Base-by-base conservation (phyloP, 2,113 vertebrate genomes). In the Turdus rufiventris region DNA sequence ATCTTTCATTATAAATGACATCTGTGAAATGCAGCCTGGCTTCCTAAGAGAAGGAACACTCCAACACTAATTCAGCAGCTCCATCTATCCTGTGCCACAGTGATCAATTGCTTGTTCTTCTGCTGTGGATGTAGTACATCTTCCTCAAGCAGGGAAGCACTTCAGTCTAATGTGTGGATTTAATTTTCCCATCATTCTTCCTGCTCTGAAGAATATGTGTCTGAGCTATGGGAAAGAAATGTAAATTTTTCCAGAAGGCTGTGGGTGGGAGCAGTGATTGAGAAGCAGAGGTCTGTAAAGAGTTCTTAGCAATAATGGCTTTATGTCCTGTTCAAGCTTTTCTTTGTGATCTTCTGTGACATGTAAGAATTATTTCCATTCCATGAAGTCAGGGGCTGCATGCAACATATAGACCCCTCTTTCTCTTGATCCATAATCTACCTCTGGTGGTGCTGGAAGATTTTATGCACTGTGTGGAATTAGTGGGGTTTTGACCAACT, bases 141-240 rank as follows among this genome's bases (percentile, higher is more conserved):
- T 89, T 88, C 14, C 71, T 79, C 0, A 0, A 82, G 63, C 77
- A 58, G 61, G 8, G 40, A 81, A 84, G 42, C 50, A 9, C 81
- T 92, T 93, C 9, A 91, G 50, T 79, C 58, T 91, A 85, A 94
- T n/a, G 36, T 29, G 74, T 56, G 71, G 23, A 24, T 91, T 96
- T 93, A 92, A 61, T 91, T 94, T 96, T 89, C 78, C 47, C 78
- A 72, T 89, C 45, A 40, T 83, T 95, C 58, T 92, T 81, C 79
- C 62, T 47, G 67, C 71, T 76, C 47, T 76, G 54, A 33, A 87
- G 53, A 75, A 48, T 43, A 38, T 2, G 3, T 36, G 31, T 48
- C 31, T 82, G 54, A 92, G 26, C 45, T 76, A 23, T 62, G 54
- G 70, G 60, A 85, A 73, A 62, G n/a, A 87, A 85, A 61, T 60